A percentile compares a stretch with the other conserved stretches of the same genome.
phyloP scores from a whole-genome alignment of 2,113 vertebrate genomes.

The Erythrocercus mccallii region DNA sequence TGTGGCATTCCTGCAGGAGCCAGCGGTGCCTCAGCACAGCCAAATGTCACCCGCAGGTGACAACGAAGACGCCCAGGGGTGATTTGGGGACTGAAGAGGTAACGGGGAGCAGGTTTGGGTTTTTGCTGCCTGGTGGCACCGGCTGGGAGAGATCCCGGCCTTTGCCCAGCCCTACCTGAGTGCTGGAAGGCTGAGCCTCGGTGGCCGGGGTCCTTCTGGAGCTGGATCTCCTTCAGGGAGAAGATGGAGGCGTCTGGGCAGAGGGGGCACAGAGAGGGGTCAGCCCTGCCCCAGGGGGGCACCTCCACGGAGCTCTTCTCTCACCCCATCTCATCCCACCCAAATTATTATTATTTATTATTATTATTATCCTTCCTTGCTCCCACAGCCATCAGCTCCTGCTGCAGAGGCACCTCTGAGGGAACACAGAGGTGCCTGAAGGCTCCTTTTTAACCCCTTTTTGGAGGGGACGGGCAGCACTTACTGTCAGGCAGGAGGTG shows the following conservation, averaged over 20 bases:
- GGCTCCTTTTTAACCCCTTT: not conserved
- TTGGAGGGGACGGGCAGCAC: not conserved
- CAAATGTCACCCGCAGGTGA: accelerated
- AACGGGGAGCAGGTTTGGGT: not conserved
- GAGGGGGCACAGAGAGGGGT: not conserved
- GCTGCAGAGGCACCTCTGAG: not conserved
- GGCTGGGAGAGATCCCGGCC: not conserved
- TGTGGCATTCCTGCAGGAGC: accelerated
- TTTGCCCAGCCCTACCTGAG: slow-evolving; percentile 72
- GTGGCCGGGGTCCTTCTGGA: slow-evolving; percentile 92
- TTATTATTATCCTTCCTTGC: too few relatives aligned
- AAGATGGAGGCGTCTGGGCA: slow-evolving; percentile 87
- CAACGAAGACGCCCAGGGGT: not conserved
- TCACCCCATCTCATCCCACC: not conserved
- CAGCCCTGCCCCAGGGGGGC: not conserved
- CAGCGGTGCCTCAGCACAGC: not conserved
- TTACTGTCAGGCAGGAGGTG: slow-evolving; percentile 91
- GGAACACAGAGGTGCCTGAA: not conserved
- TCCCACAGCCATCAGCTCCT: not conserved
- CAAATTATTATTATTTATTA: not conserved
- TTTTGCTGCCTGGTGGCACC: not conserved
- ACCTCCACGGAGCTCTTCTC: not conserved
- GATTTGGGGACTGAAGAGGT: not conserved
- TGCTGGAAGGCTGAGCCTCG: slow-evolving; percentile 88
- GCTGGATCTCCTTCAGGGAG: slow-evolving; percentile 89